Evolutionary conservation across 2,888 invertebrate genomes (phyloP).

Genomic region (Chymomyza caudatula): DNA sequence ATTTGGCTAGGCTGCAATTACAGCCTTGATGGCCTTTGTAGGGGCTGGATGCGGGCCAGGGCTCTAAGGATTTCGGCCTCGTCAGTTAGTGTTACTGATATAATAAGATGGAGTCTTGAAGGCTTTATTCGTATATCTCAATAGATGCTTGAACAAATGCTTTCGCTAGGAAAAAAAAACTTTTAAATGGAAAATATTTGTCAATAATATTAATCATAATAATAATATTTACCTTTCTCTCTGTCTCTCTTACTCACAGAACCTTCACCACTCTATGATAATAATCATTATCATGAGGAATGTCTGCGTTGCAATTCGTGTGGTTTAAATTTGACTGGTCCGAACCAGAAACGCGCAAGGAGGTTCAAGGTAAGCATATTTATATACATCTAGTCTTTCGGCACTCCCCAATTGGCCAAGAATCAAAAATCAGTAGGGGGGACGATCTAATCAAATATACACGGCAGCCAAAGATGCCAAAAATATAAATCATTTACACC

Average conservation of each 20-base stretch:
- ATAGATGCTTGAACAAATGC: too few relatives aligned
- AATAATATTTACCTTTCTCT: neutral
- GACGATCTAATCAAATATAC: neutral
- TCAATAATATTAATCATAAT: neutral
- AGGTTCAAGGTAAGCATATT: conserved; percentile 80
- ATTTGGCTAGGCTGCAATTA: too few relatives aligned
- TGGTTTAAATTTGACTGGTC: conserved; percentile 94
- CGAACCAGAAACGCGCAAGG: conserved; percentile 86
- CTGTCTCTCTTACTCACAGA: conserved; percentile 81
- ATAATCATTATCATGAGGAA: conserved; percentile 98
- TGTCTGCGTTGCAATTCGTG: conserved; percentile 97
- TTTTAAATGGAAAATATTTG: too few relatives aligned
- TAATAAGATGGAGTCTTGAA: too few relatives aligned
- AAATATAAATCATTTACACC: neutral
- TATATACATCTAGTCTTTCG: neutral
- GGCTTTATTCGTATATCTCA: too few relatives aligned
- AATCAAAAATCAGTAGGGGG: conserved; percentile 2
- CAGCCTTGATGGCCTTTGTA: too few relatives aligned
- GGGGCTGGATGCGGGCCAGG: too few relatives aligned
- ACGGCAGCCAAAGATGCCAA: conserved; percentile 2
- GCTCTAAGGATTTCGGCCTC: too few relatives aligned
- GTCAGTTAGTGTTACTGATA: too few relatives aligned
- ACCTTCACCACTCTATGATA: conserved; percentile 94
- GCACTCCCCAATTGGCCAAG: neutral
- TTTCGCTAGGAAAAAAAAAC: too few relatives aligned